Evolutionary conservation across 2,113 vertebrate genomes (phyloP).

Genomic region (Melanerpes formicivorus): DNA sequence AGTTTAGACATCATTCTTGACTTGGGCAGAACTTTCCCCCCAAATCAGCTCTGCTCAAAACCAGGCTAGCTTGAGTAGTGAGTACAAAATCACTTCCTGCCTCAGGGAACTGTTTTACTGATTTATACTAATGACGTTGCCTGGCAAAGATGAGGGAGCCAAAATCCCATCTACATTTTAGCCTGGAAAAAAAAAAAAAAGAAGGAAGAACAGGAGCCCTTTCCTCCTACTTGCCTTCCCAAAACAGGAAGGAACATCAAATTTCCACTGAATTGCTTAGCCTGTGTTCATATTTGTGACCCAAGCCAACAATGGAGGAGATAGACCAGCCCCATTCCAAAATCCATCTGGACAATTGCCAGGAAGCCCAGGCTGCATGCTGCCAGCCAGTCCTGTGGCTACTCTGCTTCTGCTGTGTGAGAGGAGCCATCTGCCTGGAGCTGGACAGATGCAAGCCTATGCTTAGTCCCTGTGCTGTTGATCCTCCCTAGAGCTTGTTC

Average conservation of each 20-base stretch:
- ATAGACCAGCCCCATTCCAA: not conserved
- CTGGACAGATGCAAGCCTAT: not conserved
- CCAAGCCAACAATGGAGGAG: not conserved
- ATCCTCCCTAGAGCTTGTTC: not conserved
- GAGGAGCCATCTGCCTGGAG: not conserved
- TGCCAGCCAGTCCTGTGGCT: not conserved
- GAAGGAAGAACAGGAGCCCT: not conserved
- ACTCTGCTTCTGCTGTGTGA: accelerated
- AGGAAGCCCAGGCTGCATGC: too few species aligned
- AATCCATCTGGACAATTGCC: not conserved
- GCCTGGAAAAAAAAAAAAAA: not conserved
- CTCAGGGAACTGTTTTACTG: not conserved
- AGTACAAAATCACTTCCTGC: not conserved
- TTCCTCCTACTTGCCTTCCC: not conserved
- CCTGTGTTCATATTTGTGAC: not conserved
- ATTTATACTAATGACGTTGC: not conserved
- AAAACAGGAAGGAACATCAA: not conserved
- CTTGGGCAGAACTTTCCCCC: not conserved
- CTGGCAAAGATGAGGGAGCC: not conserved
- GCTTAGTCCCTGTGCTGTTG: not conserved
- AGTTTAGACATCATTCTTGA: not conserved
- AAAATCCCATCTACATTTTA: not conserved
- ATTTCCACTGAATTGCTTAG: not conserved
- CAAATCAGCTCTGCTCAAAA: not conserved
- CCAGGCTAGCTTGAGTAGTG: not conserved